Evolutionary conservation across 2,797 vertebrate species (phyloP).

Genomic region (Nyctalus aviator): DNA sequence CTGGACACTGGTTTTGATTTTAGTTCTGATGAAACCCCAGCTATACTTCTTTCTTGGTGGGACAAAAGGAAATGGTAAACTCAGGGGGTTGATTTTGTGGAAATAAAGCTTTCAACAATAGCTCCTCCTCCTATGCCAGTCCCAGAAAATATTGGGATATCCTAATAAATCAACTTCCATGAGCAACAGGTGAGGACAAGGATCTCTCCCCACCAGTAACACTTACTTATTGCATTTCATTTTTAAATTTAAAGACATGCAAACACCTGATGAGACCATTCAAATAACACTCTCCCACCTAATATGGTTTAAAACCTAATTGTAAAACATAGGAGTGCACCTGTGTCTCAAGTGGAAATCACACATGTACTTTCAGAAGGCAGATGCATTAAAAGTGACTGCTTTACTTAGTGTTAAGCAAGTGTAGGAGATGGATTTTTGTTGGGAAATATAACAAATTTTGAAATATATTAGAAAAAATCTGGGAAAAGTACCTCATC

Average conservation of each 20-base stretch:
- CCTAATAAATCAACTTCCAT: too few species aligned
- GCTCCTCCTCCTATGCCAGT: too few species aligned
- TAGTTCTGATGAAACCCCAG: too few species aligned
- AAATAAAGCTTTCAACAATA: too few species aligned
- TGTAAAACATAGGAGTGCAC: neutral
- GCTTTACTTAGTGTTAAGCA: neutral
- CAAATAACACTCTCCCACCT: neutral
- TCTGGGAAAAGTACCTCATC: neutral
- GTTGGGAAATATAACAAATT: constrained; percentile 31
- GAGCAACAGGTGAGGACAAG: too few species aligned
- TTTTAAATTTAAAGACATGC: neutral
- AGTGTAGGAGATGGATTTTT: neutral
- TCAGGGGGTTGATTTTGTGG: too few species aligned
- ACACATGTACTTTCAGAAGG: neutral
- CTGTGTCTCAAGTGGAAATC: neutral
- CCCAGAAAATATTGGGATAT: too few species aligned
- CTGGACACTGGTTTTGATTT: too few species aligned
- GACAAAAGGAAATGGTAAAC: too few species aligned
- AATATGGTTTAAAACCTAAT: neutral
- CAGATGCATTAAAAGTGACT: neutral
- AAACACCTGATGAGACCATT: neutral
- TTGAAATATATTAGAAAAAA: constrained; percentile 36
- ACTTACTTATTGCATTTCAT: neutral
- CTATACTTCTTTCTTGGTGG: too few species aligned
- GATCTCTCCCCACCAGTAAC: too few species aligned